phyloP scores from a whole-genome alignment of 1,140 invertebrate genomes.

The Carposina sasakii region DNA sequence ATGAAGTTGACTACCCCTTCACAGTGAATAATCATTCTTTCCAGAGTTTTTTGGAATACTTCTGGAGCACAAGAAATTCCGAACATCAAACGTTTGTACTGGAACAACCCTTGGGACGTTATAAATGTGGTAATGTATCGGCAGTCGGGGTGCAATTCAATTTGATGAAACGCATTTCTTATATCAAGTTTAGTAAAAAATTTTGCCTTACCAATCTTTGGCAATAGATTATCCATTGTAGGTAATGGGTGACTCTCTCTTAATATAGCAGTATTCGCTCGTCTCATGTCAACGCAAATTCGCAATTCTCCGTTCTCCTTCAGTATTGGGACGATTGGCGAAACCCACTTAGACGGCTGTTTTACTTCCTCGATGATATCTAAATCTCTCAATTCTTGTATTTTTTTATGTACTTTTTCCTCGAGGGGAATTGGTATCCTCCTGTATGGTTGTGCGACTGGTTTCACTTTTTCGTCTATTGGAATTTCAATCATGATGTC shows the following conservation, averaged over 20 bases:
- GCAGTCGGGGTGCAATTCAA: constrained; percentile 23
- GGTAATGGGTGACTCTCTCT: constrained; percentile 30
- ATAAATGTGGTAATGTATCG: constrained; percentile 30
- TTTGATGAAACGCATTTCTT: constrained; percentile 26
- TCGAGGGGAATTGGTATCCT: constrained; percentile 18
- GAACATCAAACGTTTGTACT: constrained; percentile 21
- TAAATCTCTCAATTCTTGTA: constrained; percentile 8
- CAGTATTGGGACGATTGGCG: constrained; percentile 26
- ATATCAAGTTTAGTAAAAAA: constrained; percentile 29
- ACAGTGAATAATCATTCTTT: constrained; percentile 18
- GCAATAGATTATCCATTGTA: constrained; percentile 24
- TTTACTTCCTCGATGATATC: constrained; percentile 30
- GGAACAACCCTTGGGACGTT: constrained; percentile 19
- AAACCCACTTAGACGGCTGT: constrained; percentile 31
- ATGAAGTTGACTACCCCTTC: no score
- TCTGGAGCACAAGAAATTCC: constrained; percentile 19
- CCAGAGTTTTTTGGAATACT: constrained; percentile 23
- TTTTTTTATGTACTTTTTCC: constrained; percentile 7
- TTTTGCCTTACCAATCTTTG: constrained; percentile 23
- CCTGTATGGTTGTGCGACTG: constrained; percentile 24
- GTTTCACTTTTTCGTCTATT: constrained; percentile 18
- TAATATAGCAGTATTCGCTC: constrained; percentile 37
- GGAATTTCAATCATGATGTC: constrained; percentile 21
- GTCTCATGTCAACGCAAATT: constrained; percentile 39
- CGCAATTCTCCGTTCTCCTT: constrained; percentile 28